Evolutionary conservation across 2,113 vertebrate species (phyloP).

Genomic region (Neogobius melanostomus): DNA sequence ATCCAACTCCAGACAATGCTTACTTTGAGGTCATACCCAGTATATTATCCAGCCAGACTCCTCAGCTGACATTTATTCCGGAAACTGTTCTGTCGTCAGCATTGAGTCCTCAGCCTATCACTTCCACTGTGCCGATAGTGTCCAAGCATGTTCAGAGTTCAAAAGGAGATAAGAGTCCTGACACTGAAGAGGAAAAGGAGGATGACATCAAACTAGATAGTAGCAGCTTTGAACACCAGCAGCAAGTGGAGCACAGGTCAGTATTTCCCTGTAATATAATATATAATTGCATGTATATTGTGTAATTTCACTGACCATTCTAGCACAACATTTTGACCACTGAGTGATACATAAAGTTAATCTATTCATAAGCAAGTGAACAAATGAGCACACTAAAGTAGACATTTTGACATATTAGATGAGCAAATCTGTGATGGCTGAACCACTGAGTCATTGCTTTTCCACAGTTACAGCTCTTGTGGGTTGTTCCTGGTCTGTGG

Average conservation of each 20-base stretch:
- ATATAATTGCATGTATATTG: background rate
- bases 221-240: slow-evolving; percentile 37
- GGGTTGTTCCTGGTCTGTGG: no score
- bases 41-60: slow-evolving; percentile 27
- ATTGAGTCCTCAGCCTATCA: slow-evolving; percentile 70
- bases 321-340: background rate
- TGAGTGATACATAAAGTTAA: no score
- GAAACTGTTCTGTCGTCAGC: slow-evolving; percentile 74
- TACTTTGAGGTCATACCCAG: slow-evolving; percentile 75
- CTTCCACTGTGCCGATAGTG: slow-evolving; percentile 76
- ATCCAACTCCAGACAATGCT: slow-evolving; percentile 61
- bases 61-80: slow-evolving; percentile 35
- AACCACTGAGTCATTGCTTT: no score
- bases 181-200: slow-evolving; percentile 23
- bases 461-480: no score
- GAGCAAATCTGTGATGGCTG: no score
- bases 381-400: no score
- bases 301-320: background rate
- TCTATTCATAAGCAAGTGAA: no score
- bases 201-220: slow-evolving; percentile 31
- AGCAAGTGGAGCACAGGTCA: slow-evolving; percentile 76
- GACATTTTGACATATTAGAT: no score
- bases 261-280: background rate
- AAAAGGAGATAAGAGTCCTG: background rate
- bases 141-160: slow-evolving; percentile 58